These are phyloP conservation scores for Meganola albula DNA, from an alignment of 2,888 invertebrate genomes.

Conservation along the genomic window DNA sequence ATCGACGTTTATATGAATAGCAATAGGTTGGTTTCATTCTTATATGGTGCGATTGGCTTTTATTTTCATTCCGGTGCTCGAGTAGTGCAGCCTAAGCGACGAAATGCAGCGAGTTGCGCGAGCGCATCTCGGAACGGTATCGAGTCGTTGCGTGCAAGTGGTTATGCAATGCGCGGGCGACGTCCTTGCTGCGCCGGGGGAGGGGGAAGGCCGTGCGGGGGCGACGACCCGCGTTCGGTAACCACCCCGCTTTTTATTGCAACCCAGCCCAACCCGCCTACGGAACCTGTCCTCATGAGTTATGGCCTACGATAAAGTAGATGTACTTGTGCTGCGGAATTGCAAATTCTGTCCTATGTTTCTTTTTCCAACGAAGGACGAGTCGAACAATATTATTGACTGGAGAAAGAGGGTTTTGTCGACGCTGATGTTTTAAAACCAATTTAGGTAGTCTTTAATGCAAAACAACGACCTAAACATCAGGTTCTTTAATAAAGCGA, in stretches of 20 bases:
- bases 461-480: too few species aligned
- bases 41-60: slow-evolving; percentile 31
- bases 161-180: slow-evolving; percentile 71
- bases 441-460: too few species aligned
- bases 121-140: slow-evolving; percentile 57
- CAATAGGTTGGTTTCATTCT: slow-evolving; percentile 30
- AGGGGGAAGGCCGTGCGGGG: slow-evolving; percentile 66
- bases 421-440: too few species aligned
- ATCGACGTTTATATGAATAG: slow-evolving; percentile 37
- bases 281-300: slow-evolving; percentile 50
- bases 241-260: slow-evolving; percentile 53
- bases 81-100: slow-evolving; percentile 29
- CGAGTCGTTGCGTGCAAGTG: slow-evolving; percentile 55
- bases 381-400: slow-evolving; percentile 2
- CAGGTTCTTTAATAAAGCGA: too few species aligned
- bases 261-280: slow-evolving; percentile 38
- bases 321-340: slow-evolving; percentile 40
- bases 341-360: slow-evolving; percentile 39
- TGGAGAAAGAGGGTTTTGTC: too few species aligned
- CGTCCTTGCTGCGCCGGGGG: slow-evolving; percentile 60
- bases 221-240: slow-evolving; percentile 48
- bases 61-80: slow-evolving; percentile 44
- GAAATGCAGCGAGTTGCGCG: slow-evolving; percentile 4
- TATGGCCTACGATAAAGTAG: slow-evolving; percentile 52
- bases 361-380: slow-evolving; percentile 21